Base-by-base conservation (phyloP, 2,888 invertebrate genomes). In the Tiliacea aurago region DNA sequence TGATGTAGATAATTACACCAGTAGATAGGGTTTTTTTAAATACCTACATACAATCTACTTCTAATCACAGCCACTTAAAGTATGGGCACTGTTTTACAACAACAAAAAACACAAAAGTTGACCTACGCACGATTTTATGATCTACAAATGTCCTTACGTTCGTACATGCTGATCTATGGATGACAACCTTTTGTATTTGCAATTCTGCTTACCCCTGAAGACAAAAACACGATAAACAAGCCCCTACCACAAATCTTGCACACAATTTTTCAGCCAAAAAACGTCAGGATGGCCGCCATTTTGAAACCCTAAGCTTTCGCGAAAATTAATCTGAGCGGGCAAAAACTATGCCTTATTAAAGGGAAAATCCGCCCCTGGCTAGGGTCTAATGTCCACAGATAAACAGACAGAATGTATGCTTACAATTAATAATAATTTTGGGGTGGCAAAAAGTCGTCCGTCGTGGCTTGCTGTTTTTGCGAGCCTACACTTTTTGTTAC, bases 351-450 rank as follows among this genome's bases (percentile, higher is more conserved):
- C 92, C 94, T 94, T 94, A 93, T 95, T 95, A 95, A 58, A 92
- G 90, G 92, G 89, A 90, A 90, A 89, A 89, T 90, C 88, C 81
- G 84, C 93, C 93, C 89, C 76, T 80, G 85, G 93, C 86, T 88
- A 87, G 89, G 88, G 93, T 91, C 90, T 90, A 88, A 90, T 89
- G 88, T 90, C 91, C 90, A 86, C 86, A 94, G 95, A 95, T 95
- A 96, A 95, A 94, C 94, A 93, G 90, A 87, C 89, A 89, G 87
- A 91, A 95, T 94, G 91, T 95, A 94, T 95, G 94, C 90, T 90
- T 85, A 84, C 93, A 88, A 95, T 95, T 96, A 94, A 95, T 96
- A 94, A 95, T 95, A 94, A 95, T 95, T 95, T 95, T 87, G 84
- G 91, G 91, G 87, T 76, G 73, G 89, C 94, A 94, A 95, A 95